Percentiles rank a stretch among this genome's conserved stretches.
phyloP scores from a whole-genome alignment of 2,888 invertebrate species.

The Beris morrisii region DNA sequence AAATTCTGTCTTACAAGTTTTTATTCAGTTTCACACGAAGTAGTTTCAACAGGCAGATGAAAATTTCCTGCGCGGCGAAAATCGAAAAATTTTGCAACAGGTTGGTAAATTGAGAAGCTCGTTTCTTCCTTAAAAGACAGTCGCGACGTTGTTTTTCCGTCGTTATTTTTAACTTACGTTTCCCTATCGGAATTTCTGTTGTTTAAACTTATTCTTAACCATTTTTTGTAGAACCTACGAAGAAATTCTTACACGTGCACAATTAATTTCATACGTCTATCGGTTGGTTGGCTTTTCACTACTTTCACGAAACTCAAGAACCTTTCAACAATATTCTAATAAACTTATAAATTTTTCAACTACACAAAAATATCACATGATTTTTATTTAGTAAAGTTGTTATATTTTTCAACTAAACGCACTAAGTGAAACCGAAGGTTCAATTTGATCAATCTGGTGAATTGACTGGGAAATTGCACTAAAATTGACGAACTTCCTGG shows the following conservation, averaged over 20 bases:
- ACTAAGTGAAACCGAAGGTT: neutral
- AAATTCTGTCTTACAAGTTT: too few relatives aligned
- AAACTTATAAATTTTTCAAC: slow-evolving; percentile 23
- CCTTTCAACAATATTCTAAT: neutral
- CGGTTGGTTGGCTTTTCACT: too few relatives aligned
- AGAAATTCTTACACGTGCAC: too few relatives aligned
- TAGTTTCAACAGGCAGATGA: too few relatives aligned
- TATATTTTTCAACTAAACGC: neutral
- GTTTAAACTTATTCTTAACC: too few relatives aligned
- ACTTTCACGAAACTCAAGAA: too few relatives aligned
- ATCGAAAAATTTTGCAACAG: slow-evolving; percentile 3
- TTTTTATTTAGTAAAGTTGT: slow-evolving; percentile 1
- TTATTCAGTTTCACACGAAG: too few relatives aligned
- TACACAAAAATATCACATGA: slow-evolving; percentile 38
- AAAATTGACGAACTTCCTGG: too few relatives aligned
- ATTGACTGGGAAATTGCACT: neutral
- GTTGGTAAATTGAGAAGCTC: slow-evolving; percentile 4
- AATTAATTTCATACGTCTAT: too few relatives aligned
- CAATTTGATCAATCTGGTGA: neutral
- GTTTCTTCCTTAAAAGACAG: slow-evolving; percentile 16
- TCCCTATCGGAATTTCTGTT: too few relatives aligned
- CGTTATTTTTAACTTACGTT: neutral
- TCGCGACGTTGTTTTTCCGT: slow-evolving; percentile 7
- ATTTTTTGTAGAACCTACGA: too few relatives aligned
- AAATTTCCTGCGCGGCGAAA: too few relatives aligned